Evolutionary conservation across 2,113 vertebrate species (phyloP), one percentile per base, ranked within the genome.

Genomic region (Oenanthe melanoleuca): DNA sequence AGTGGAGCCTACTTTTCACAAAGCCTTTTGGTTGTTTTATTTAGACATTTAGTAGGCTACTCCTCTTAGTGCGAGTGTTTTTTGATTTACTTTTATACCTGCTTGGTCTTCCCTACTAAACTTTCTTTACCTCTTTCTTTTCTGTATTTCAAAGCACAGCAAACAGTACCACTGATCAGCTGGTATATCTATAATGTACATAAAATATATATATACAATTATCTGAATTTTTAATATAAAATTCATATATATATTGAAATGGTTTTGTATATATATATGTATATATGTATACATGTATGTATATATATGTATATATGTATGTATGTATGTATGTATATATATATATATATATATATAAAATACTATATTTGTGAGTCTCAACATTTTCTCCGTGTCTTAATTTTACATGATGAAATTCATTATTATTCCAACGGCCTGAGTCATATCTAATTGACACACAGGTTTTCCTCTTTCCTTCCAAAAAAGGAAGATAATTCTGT

Each of bases 151-250:
- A 78, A 87, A 88, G n/a, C 6, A 42, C 38, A 49, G 12, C 8
- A 89, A 87, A 57, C 9, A 77, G 18, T 25, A 37, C 31, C 70
- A 57, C 8, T 57, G 37, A 29, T 66, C 24, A 53, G 8, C 8
- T 65, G 23, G 7, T 42, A 24, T 25, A n/a, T 4, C 3, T 4
- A 38, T 28, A 31, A 26, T 0, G 0, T 53, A 37, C 5, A 45
- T 11, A 44, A 80, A 65, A 37, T 10, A 70, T 3, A 60, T 25
- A 49, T 25, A 45, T 40, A 49, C 5, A 34, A 9, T 20, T 31
- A 4, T 33, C 23, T 38, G 29, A 9, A 2, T 37, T 44, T 40
- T 55, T 38, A 64, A 26, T 55, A 16, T 12, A 72, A 74, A 57
- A 44, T 33, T 25, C 3, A 29, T 29, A 17, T 33, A 5, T 14